Evolutionary conservation across 2,113 vertebrate genomes (phyloP).

Genomic region (Engraulis encrasicolus): DNA sequence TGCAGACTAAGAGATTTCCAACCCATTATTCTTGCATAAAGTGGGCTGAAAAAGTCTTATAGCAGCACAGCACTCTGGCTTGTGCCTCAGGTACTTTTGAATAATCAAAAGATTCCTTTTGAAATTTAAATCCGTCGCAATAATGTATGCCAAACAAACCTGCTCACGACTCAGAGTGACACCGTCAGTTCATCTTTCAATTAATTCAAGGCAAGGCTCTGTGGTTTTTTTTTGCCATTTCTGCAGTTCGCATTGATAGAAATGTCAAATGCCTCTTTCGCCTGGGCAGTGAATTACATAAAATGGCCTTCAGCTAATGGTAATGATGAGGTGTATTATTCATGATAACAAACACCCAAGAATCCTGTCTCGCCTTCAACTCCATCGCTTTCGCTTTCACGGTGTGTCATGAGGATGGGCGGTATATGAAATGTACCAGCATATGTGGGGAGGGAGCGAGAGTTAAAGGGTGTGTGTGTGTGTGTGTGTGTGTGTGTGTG

Average conservation of each 20-base stretch:
- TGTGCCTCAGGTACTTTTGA: neutral
- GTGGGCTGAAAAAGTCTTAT: neutral
- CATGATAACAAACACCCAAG: conserved; percentile 29
- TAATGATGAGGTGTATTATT: conserved; percentile 1
- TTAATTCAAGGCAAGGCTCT: neutral
- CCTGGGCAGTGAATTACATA: neutral
- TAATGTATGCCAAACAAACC: neutral
- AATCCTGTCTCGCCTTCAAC: conserved; percentile 16
- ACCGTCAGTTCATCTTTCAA: conserved; percentile 8
- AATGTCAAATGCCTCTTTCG: neutral
- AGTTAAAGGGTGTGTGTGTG: conserved; percentile 20
- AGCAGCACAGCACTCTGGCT: neutral
- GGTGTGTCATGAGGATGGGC: too few relatives aligned
- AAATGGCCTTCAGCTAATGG: conserved; percentile 5
- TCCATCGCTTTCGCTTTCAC: neutral
- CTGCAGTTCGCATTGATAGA: conserved; percentile 3
- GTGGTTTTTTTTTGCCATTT: neutral
- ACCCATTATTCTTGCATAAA: neutral
- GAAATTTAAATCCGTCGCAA: neutral
- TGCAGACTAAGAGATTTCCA: too few relatives aligned
- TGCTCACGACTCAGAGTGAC: neutral
- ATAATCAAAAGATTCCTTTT: conserved; percentile 12
- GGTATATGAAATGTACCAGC: too few relatives aligned
- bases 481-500: neutral
- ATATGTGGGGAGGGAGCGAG: too few relatives aligned